Evolutionary conservation across 2,113 vertebrate genomes (phyloP), one percentile per base, ranked within the genome.

Genomic region (Equus przewalskii): DNA sequence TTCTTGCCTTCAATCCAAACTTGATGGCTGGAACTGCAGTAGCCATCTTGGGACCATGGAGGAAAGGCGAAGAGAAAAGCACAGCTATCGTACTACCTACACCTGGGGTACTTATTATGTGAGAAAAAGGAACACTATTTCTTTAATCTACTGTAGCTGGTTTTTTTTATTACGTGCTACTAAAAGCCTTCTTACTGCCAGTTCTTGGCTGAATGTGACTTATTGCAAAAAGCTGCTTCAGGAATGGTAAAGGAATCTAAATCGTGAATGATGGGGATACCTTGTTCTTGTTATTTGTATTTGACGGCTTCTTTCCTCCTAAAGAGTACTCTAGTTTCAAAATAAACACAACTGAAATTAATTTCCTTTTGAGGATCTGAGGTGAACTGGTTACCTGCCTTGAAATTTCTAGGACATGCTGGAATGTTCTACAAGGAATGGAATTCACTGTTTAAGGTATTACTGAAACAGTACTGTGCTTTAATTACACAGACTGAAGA

Each of bases 321-420:
- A 76, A 75, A 62, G 24, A 93, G 41, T 24, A n/a, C 24, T 51
- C 56, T 70, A 44, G 41, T 91, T 94, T 92, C 62, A 91, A 73
- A 96, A 89, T 78, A 94, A 93, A 91, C 28, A 56, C 36, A 82
- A 90, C 3, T 73, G 41, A 70, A 76, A 80, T 96, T 30, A 56
- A 30, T 73, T 89, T 94, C 76, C 30, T 78, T 93, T 72, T 82
- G 56, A 67, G 62, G 89, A 91, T 67, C 19, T 91, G 41, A 62
- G 10, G 7, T 94, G 72, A 91, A 33, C 24, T 88, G 80, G 70
- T 81, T 56, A 28, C 86, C 49, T 91, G 62, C 73, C 72, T 70
- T 96, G 67, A 78, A 83, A 60, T 87, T 30, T 4, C 21, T 46
- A 69, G 67, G 75, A 67, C 54, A 58, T 22, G 51, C 67, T 62